Evolutionary conservation across 1,140 invertebrate genomes (phyloP).

Genomic region (Magallana ariakensis): DNA sequence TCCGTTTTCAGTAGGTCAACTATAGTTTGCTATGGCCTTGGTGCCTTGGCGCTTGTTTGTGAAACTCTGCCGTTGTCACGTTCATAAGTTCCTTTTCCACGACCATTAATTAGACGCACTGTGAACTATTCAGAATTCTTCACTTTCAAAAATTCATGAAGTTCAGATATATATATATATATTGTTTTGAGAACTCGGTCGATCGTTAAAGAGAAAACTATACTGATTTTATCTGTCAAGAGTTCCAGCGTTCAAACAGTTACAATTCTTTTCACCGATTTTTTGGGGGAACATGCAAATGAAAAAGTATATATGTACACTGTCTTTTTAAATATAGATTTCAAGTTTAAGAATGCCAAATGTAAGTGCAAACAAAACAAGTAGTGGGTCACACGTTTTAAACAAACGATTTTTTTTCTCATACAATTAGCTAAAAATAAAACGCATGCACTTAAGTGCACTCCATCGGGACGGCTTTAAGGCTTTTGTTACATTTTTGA

Average conservation of each 20-base stretch:
- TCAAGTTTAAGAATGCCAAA: neutral
- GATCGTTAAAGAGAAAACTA: too few relatives aligned
- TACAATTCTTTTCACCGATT: neutral
- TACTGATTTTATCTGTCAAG: too few relatives aligned
- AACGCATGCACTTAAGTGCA: neutral
- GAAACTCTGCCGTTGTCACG: neutral
- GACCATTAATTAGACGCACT: too few relatives aligned
- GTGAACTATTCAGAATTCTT: too few relatives aligned
- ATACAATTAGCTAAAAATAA: constrained; percentile 1
- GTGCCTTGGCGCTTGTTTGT: neutral
- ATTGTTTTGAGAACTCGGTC: too few relatives aligned
- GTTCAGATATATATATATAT: too few relatives aligned
- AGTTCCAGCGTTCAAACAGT: too few relatives aligned
- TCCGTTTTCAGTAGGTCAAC: constrained; percentile 14
- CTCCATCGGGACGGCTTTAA: neutral
- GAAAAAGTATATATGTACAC: neutral
- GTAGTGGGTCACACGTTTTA: neutral
- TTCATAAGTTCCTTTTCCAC: neutral
- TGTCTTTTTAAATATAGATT: neutral
- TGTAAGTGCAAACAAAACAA: neutral
- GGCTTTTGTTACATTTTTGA: neutral
- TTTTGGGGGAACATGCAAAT: neutral
- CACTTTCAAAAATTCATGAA: too few relatives aligned
- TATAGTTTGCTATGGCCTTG: constrained; percentile 20
- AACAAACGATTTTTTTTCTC: neutral